These are phyloP conservation scores for Antidorcas marsupialis DNA, from an alignment of 2,113 vertebrate species.

Conservation along the genomic window DNA sequence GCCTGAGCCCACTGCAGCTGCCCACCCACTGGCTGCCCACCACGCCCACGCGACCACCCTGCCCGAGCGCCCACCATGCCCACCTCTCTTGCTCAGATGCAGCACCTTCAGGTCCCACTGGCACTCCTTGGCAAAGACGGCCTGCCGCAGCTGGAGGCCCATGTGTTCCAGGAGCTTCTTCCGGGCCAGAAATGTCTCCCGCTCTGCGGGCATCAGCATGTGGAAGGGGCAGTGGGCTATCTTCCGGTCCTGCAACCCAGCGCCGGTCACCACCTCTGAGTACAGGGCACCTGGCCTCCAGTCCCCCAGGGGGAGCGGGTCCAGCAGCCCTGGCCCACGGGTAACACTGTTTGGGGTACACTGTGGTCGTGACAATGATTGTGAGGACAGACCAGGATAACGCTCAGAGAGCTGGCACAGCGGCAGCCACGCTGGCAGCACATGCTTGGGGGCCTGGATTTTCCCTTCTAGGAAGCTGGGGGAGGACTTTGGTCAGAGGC, in stretches of 20 bases:
- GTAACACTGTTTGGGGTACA: neutral
- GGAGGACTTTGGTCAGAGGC: neutral
- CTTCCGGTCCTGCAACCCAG: slow-evolving; percentile 78
- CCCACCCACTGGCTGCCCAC: neutral
- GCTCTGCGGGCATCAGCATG: slow-evolving; percentile 73
- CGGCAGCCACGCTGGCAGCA: neutral
- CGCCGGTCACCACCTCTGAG: fast-evolving
- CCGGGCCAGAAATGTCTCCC: slow-evolving; percentile 75
- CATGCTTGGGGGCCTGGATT: neutral
- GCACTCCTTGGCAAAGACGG: slow-evolving; percentile 55
- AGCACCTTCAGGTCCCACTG: slow-evolving; percentile 57
- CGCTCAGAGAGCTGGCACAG: neutral
- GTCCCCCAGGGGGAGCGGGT: fast-evolving
- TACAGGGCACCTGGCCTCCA: neutral
- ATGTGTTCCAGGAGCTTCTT: slow-evolving; percentile 80
- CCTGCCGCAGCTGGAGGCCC: slow-evolving; percentile 75
- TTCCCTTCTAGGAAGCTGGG: fast-evolving
- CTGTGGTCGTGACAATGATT: fast-evolving
- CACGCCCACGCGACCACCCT: neutral
- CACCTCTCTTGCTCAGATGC: slow-evolving; percentile 64
- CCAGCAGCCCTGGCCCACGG: fast-evolving
- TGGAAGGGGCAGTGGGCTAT: slow-evolving; percentile 84
- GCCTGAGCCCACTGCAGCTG: neutral
- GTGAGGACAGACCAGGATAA: neutral
- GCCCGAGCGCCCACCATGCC: fast-evolving